Evolutionary conservation across 1,140 invertebrate genomes (phyloP), one percentile per base, ranked within the genome.

Genomic region (Pantala flavescens): DNA sequence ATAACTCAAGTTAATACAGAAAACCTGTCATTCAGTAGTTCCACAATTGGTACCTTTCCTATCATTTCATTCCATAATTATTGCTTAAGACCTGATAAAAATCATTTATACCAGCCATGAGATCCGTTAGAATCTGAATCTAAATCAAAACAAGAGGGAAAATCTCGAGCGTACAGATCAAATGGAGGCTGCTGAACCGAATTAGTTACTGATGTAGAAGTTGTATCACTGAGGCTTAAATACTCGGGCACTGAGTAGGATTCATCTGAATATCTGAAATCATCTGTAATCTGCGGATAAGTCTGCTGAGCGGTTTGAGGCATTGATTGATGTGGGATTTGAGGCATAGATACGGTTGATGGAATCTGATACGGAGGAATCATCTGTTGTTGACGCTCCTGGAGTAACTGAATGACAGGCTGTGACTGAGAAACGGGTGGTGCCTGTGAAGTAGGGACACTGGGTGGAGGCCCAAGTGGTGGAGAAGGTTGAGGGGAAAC

Each of bases 41-140:
- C 9, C 28, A 36, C 3, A 36, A 9, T 36, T 36, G 9, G 28
- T 36, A 36, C 28, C 2, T 36, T 36, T 36, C 9, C 9, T n/a
- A 5, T 36, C 9, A 36, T 36, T 36, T 36, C 28, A 36, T 36
- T 36, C 28, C 28, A 36, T 36, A 36, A 36, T 36, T 9, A 36
- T 36, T 36, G 28, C 28, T 24, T 23, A 71, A 12, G 1, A 23
- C 70, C 74, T 76, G 70, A 63, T 73, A 75, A 72, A 43, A 74
- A 14, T 76, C 75, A 23, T 63, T 79, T 74, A 74, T 74, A 23
- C 55, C 49, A 63, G 3, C 49, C 3, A 63, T 63, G 49, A 63
- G 49, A 63, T 16, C 49, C 49, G 12, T 63, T 63, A 19, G 49
- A 63, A 21, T 63, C 49, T 19, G 49, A 63, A 63, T 63, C 49